phyloP scores from a whole-genome alignment of 2,797 vertebrate species.

The Schizothorax lantsangensis region DNA sequence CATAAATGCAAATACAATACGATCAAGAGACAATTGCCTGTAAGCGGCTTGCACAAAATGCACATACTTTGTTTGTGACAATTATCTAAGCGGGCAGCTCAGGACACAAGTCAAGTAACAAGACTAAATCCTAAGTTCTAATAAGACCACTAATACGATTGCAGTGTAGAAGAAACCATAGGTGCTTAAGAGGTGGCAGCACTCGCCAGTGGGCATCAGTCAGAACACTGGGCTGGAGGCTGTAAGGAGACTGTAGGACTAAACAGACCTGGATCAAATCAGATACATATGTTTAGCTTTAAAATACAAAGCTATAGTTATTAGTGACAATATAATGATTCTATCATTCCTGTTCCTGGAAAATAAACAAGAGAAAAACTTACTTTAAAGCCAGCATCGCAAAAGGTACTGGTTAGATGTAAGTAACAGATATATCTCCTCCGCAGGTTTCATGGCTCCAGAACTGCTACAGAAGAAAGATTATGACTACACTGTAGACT shows the following conservation, averaged over 20 bases:
- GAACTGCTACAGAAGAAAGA: conserved; percentile 78
- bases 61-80: neutral
- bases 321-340: neutral
- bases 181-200: neutral
- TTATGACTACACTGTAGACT: conserved; percentile 81
- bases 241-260: neutral
- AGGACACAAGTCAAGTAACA: conserved; percentile 1
- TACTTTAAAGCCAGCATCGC: neutral
- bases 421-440: neutral
- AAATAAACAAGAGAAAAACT: neutral
- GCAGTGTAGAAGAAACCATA: neutral
- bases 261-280: neutral
- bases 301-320: too few species aligned
- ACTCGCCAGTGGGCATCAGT: neutral
- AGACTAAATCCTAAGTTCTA: conserved; percentile 5
- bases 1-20: neutral
- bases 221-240: neutral
- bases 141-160: neutral
- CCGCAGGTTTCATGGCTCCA: conserved; percentile 81
- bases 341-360: neutral
- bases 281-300: too few species aligned
- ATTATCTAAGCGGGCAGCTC: neutral
- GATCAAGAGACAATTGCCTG: neutral
- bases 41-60: neutral
- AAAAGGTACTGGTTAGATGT: neutral